A percentile compares a stretch with the other conserved stretches of the same genome.
phyloP scores from a whole-genome alignment of 1,140 invertebrate genomes.

The Bilobella aurantiaca region DNA sequence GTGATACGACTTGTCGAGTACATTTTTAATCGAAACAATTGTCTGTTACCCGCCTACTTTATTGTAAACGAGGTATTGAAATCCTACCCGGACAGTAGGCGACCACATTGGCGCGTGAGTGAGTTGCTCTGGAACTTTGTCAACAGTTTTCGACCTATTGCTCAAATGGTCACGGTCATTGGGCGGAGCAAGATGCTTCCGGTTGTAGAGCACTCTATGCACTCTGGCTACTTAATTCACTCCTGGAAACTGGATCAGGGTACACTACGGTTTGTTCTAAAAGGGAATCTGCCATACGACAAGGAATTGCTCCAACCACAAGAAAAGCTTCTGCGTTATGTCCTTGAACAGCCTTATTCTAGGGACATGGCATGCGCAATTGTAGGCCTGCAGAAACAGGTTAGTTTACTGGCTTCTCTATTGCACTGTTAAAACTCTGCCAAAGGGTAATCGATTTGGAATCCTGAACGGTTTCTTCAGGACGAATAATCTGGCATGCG shows the following conservation, averaged over 20 bases:
- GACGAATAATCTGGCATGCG: too few species aligned
- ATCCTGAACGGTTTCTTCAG: too few species aligned
- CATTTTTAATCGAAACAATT: constrained; percentile 85
- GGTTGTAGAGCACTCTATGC: constrained; percentile 84
- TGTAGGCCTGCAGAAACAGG: constrained; percentile 82
- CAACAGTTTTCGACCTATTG: constrained; percentile 78
- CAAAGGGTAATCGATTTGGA: too few species aligned
- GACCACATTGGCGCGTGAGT: constrained; percentile 66
- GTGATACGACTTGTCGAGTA: constrained; percentile 68
- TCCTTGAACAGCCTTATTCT: constrained; percentile 88
- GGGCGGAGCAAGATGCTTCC: constrained; percentile 81
- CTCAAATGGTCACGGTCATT: constrained; percentile 90
- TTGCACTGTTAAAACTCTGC: constrained; percentile 1
- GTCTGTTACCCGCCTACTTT: constrained; percentile 66
- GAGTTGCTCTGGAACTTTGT: constrained; percentile 76
- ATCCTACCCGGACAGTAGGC: constrained; percentile 65
- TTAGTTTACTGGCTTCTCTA: constrained; percentile 35
- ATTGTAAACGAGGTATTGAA: constrained; percentile 90
- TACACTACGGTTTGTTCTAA: constrained; percentile 74
- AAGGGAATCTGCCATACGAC: constrained; percentile 84
- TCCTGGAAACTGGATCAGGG: constrained; percentile 83
- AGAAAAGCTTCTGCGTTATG: constrained; percentile 73
- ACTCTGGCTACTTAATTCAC: constrained; percentile 73
- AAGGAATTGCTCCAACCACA: constrained; percentile 81
- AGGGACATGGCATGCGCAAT: constrained; percentile 92